Evolutionary conservation across 2,113 vertebrate species (phyloP).

Genomic region (Numenius arquata): DNA sequence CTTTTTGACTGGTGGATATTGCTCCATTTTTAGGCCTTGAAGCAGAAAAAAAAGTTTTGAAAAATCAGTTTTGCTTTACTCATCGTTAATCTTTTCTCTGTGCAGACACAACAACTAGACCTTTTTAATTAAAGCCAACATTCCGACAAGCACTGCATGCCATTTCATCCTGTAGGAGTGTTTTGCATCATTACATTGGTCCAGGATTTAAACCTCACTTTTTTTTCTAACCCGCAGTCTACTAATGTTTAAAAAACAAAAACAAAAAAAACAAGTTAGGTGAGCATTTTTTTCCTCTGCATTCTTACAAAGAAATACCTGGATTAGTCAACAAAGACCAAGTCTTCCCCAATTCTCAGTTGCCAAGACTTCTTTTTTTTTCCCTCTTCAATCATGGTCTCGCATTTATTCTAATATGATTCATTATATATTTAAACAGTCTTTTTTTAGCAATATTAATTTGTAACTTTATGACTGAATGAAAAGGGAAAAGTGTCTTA

Average conservation of each 20-base stretch:
- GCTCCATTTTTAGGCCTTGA: too few species aligned
- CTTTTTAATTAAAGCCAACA: not conserved
- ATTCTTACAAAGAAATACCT: not conserved
- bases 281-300: not conserved
- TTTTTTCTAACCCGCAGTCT: not conserved
- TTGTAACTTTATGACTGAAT: not conserved
- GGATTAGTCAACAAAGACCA: not conserved
- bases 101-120: not conserved
- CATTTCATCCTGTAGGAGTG: not conserved
- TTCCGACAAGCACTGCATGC: not conserved
- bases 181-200: not conserved
- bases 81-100: not conserved
- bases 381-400: not conserved
- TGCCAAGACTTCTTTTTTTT: not conserved
- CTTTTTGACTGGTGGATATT: too few species aligned
- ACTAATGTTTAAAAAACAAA: not conserved
- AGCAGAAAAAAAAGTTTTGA: too few species aligned
- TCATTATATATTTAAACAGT: not conserved
- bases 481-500: not conserved
- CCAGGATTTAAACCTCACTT: not conserved
- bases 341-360: not conserved
- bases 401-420: not conserved
- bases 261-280: not conserved
- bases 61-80: not conserved
- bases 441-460: not conserved